These are phyloP conservation scores for Platypus cylindrus DNA, from an alignment of 2,888 invertebrate species.

Conservation along the genomic window DNA sequence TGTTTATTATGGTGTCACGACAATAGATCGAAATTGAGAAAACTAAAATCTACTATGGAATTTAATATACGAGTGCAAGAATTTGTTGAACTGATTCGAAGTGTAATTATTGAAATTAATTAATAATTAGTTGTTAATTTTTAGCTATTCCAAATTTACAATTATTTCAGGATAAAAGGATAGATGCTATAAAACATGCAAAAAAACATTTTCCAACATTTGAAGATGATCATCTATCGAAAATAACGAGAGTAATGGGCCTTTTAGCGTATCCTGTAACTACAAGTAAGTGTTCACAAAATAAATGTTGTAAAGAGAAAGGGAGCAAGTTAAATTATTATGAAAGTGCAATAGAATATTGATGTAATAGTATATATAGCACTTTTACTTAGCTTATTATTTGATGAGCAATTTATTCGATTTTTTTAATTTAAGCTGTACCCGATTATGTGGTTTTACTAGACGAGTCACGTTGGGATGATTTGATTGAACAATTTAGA, in stretches of 20 bases:
- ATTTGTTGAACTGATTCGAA: slow-evolving; percentile 79
- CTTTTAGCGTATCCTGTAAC: slow-evolving; percentile 83
- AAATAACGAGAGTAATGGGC: slow-evolving; percentile 92
- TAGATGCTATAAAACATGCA: slow-evolving; percentile 92
- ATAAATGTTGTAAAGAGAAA: no score
- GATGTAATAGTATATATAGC: no score
- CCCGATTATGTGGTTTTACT: slow-evolving; percentile 60
- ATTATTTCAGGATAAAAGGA: slow-evolving; percentile 39
- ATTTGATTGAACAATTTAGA: slow-evolving; percentile 79
- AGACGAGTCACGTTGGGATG: slow-evolving; percentile 61
- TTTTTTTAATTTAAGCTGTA: slow-evolving; percentile 36
- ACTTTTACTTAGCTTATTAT: background rate
- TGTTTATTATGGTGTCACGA: slow-evolving; percentile 94
- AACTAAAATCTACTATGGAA: slow-evolving; percentile 90
- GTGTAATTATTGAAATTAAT: background rate
- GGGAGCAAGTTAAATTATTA: background rate
- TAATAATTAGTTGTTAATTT: background rate
- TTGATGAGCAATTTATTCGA: slow-evolving; percentile 1
- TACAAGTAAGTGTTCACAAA: slow-evolving; percentile 44
- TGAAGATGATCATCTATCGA: slow-evolving; percentile 74
- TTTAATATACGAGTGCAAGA: slow-evolving; percentile 88
- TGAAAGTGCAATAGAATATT: no score
- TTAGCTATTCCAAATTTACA: no score
- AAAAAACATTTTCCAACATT: slow-evolving; percentile 81
- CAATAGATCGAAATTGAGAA: slow-evolving; percentile 87